Evolutionary conservation across 2,113 vertebrate genomes (phyloP).

Genomic region (Antechinus flavipes): DNA sequence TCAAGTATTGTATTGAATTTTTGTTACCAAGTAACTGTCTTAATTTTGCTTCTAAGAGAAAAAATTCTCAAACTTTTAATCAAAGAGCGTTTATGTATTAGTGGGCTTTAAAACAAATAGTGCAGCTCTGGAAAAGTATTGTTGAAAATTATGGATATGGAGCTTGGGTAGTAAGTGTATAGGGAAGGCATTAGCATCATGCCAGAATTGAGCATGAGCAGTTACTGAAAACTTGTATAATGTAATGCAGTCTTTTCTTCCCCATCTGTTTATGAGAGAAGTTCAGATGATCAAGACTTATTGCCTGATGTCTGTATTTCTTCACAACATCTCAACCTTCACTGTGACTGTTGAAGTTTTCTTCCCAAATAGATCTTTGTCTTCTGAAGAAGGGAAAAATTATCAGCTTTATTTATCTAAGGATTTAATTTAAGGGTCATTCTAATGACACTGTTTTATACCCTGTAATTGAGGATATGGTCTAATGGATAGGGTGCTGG

Average conservation of each 20-base stretch:
- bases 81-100: background rate
- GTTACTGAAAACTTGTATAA: background rate
- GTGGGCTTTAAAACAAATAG: background rate
- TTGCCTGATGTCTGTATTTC: background rate
- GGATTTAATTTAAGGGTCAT: too few relatives aligned
- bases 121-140: background rate
- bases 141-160: background rate
- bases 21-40: background rate
- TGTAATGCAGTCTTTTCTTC: background rate
- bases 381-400: background rate
- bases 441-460: background rate
- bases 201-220: background rate
- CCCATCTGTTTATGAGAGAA: background rate
- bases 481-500: background rate
- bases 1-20: background rate
- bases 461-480: background rate
- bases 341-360: background rate
- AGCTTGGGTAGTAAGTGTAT: background rate
- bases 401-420: too few relatives aligned
- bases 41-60: background rate
- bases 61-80: background rate
- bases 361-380: background rate
- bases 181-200: background rate
- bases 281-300: background rate
- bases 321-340: background rate